Conservation (phyloP, 2,113 vertebrate genomes). For the Okapia johnstoni region DNA sequence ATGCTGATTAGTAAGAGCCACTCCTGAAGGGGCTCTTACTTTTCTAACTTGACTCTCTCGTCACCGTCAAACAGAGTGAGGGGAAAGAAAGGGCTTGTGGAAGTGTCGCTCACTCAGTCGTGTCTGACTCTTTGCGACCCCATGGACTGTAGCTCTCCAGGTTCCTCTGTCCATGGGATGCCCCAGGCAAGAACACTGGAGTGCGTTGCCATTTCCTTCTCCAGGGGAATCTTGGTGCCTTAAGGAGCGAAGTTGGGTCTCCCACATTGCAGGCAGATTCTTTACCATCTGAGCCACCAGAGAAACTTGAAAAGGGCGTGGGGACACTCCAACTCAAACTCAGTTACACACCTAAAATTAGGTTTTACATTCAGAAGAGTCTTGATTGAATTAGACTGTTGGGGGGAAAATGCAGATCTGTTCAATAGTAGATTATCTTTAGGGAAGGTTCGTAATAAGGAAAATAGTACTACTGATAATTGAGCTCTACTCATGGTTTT, state of each 20-base stretch:
- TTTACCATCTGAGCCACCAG: not conserved
- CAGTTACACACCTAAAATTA: not conserved
- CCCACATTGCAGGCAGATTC: not conserved
- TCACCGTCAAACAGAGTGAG: not conserved
- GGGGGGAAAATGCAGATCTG: not conserved
- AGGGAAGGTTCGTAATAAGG: not conserved
- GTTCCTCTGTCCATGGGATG: not conserved
- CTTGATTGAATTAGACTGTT: not conserved
- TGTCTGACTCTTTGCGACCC: not conserved
- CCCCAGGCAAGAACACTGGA: not conserved
- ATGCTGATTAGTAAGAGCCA: not conserved
- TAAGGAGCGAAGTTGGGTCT: not conserved
- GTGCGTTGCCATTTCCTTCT: not conserved
- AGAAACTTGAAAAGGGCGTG: not conserved
- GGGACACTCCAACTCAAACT: not conserved
- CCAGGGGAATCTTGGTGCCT: not conserved
- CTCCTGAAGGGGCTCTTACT: not conserved
- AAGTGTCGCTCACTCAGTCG: not conserved
- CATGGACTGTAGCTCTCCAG: not conserved
- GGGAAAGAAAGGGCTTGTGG: not conserved
- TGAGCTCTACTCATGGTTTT: not conserved
- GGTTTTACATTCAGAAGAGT: not conserved
- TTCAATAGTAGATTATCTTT: not conserved
- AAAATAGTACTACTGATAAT: not conserved
- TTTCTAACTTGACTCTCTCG: not conserved